Base-by-base conservation (phyloP, 2,797 vertebrate genomes). In the Ambastaia sidthimunki region DNA sequence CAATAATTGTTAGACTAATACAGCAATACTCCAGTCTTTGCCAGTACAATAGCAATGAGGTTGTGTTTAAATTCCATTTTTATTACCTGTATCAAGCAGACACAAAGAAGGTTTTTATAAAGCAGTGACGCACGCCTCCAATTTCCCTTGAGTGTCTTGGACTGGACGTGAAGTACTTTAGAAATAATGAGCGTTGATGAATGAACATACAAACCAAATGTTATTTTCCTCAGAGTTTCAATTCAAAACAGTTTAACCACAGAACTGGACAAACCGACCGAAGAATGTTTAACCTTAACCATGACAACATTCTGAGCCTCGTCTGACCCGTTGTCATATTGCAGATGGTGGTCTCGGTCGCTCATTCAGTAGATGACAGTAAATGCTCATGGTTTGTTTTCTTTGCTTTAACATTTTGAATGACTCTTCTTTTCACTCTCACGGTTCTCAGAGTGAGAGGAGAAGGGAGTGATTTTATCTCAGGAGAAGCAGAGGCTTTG, bases 151-250 rank as follows among this genome's bases (percentile, higher is more conserved):
- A 71, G 37, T n/a, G 37, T 60, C 12, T 16, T 57, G 55, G 68
- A 52, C 80, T 69, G 81, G 76, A 72, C 31, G 44, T 60, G 21
- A 34, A 65, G 23, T 44, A 60, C 71, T 83, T 77, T 50, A 59
- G 55, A 70, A 83, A 78, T 7, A 34, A 70, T 69, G 37, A 48
- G 72, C 73, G 75, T 83, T 62, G 74, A 60, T 37, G 59, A 67
- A 52, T 68, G 74, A 74, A 62, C 34, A 54, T 65, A 52, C 60
- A 66, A 57, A 75, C 60, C 71, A 75, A 73, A 63, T 67, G 72
- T 75, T 81, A 77, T 78, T 83, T 71, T 78, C 54, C 75, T 60
- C 47, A 75, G 77, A 83, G 66, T 80, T 69, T 55, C 60, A 71
- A 37, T 65, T 80, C 74, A 76, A 57, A 80, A 57, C 60, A 47